Conservation (phyloP, 2,888 invertebrate species). For the Lutraria lutraria region DNA sequence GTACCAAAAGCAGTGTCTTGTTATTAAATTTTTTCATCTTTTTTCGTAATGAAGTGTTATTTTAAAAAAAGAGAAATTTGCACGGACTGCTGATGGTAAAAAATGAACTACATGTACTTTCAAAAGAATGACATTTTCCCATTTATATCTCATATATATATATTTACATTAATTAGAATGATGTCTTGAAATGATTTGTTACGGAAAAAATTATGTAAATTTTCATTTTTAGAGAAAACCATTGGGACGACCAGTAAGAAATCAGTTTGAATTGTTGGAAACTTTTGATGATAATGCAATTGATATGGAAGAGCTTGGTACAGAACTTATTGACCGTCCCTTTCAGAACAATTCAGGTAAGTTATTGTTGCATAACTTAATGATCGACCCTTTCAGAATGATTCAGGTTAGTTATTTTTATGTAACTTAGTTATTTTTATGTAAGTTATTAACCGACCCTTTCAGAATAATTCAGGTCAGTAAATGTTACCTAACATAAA, state of each 20-base stretch:
- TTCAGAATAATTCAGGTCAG: slow-evolving; percentile 40
- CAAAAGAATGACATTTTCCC: no score
- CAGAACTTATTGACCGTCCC: slow-evolving; percentile 45
- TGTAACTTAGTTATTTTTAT: background rate
- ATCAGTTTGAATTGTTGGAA: slow-evolving; percentile 85
- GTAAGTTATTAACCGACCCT: slow-evolving; percentile 40
- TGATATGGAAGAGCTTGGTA: slow-evolving; percentile 46
- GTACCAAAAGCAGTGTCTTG: no score
- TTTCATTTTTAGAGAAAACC: background rate
- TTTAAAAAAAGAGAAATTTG: no score
- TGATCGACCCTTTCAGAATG: slow-evolving; percentile 39
- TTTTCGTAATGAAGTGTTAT: no score
- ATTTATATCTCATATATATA: no score
- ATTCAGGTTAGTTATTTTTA: slow-evolving; percentile 19
- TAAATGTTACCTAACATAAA: background rate
- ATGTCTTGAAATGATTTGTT: no score
- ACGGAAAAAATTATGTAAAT: no score
- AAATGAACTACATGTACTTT: no score
- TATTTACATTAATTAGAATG: no score
- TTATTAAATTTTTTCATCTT: no score
- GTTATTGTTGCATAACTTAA: background rate
- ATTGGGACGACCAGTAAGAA: slow-evolving; percentile 38
- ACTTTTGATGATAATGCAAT: slow-evolving; percentile 61
- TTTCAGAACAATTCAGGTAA: slow-evolving; percentile 41
- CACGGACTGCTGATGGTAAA: no score